Base-by-base conservation (phyloP, 1,140 invertebrate genomes). In the Drosophila orosa region DNA sequence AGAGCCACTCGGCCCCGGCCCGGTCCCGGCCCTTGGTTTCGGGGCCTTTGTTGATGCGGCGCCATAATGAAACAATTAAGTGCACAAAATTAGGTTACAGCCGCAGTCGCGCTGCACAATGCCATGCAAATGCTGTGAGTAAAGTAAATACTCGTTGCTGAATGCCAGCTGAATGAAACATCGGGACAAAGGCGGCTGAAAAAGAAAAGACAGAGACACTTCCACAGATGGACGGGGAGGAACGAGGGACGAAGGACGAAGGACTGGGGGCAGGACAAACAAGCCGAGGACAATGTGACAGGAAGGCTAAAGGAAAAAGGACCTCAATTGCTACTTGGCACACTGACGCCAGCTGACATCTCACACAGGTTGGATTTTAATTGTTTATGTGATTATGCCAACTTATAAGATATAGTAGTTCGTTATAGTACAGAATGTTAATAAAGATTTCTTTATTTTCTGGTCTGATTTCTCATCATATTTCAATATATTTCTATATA, bases 31-130 rank as follows among this genome's bases (percentile, higher is more conserved):
- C 44, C 47, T 66, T 66, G 42, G 68, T 72, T 55, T 59, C 56
- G 61, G 67, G 71, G 31, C 78, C 67, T 87, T 87, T 89, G 84
- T 87, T 89, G 76, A 89, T 89, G 83, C 76, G 83, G 76, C 83
- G 77, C 77, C 84, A 89, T 89, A 89, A 89, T 89, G 84, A 89
- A 89, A 89, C 84, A 89, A 89, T 89, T 89, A 89, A 76, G 80
- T 74, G 80, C 80, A 90, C 69, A 80, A 89, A 89, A 89, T 89
- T 89, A 80, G 84, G 84, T 89, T 89, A 90, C 77, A 89, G 65
- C 78, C 62, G 68, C 76, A 86, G 66, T 62, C 50, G 57, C 60
- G 58, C 60, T 57, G 69, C 71, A 85, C 82, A 85, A 85, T 80
- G 82, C 73, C 60, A 83, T 89, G 84, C 85, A 89, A 89, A 89